Conservation (phyloP, 2,113 vertebrate species). For the Otolemur garnettii region DNA sequence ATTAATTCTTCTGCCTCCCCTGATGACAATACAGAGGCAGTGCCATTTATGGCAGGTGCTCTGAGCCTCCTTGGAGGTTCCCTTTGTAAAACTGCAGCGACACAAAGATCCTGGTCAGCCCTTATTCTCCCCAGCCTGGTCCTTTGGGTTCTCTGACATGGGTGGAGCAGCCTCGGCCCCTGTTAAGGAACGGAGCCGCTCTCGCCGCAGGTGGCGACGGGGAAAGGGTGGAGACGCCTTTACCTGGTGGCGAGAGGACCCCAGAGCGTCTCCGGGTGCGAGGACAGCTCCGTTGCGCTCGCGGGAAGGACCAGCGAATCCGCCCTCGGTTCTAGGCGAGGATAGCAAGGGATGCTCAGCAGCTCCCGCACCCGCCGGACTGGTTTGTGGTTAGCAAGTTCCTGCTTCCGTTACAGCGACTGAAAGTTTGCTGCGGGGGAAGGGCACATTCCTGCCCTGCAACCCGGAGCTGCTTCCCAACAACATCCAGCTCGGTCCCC, state of each 20-base stretch:
- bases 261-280: background rate
- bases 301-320: background rate
- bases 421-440: slow-evolving; percentile 60
- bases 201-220: background rate
- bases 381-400: slow-evolving; percentile 64
- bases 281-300: background rate
- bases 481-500: background rate
- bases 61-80: background rate
- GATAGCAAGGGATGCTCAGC: background rate
- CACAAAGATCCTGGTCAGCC: background rate
- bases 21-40: background rate
- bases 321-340: background rate
- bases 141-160: accelerated
- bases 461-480: slow-evolving; percentile 73
- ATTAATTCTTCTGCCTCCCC: background rate
- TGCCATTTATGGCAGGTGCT: background rate
- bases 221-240: background rate
- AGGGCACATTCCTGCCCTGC: slow-evolving; percentile 64
- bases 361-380: background rate
- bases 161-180: background rate
- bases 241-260: slow-evolving; percentile 44
- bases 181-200: too few relatives aligned
- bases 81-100: background rate
- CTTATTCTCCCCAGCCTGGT: background rate
- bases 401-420: slow-evolving; percentile 74